Conservation (phyloP, 2,113 vertebrate genomes). For the Agapornis roseicollis region DNA sequence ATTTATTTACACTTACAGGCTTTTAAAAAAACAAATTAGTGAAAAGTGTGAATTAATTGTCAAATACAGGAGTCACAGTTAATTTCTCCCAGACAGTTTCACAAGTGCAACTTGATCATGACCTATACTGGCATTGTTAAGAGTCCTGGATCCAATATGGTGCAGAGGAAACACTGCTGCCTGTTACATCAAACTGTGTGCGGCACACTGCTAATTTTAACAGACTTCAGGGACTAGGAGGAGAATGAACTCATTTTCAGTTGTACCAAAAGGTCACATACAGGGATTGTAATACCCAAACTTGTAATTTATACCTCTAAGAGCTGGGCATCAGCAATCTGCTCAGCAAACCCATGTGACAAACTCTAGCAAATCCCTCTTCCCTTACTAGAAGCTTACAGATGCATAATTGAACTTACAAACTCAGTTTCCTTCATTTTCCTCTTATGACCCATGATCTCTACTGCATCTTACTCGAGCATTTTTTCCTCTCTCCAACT, state of each 20-base stretch:
- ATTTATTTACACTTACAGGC: slow-evolving; percentile 24
- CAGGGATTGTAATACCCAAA: background rate
- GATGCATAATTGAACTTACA: background rate
- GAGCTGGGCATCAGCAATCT: background rate
- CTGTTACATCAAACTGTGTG: background rate
- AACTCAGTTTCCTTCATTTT: background rate
- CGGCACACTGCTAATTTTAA: background rate
- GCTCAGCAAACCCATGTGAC: background rate
- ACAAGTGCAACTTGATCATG: background rate
- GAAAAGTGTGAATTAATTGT: background rate
- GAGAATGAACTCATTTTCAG: background rate
- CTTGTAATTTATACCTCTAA: background rate
- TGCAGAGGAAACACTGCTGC: background rate
- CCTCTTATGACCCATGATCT: background rate
- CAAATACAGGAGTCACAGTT: background rate
- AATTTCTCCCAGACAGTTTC: background rate
- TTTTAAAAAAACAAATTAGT: background rate
- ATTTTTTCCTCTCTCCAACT: background rate
- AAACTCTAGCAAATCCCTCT: background rate
- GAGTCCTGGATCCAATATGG: background rate
- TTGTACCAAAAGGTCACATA: background rate
- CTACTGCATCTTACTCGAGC: background rate
- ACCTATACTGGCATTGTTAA: background rate
- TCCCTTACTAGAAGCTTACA: background rate
- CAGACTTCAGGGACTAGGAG: background rate